Base-by-base conservation (phyloP, 1,140 invertebrate genomes). In the Chionoecetes opilio region DNA sequence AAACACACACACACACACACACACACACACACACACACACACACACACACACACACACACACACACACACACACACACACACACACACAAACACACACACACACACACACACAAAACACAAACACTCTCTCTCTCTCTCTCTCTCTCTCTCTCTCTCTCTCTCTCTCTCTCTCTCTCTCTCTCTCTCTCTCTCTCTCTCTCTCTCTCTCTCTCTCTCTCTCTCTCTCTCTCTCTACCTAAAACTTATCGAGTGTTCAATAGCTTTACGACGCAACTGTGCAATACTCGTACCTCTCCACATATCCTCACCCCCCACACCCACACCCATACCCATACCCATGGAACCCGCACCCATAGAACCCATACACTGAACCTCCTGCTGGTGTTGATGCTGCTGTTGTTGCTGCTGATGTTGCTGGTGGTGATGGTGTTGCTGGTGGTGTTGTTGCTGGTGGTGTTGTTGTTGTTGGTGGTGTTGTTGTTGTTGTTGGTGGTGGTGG, bases 281-380 rank as follows among this genome's bases (percentile, higher is more conserved):
- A 38, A 95, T 95, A n/a, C 95, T 95, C 0, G 95, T 93, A 0
- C 95, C 95, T 0, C 95, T 34, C 95, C 95, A 95, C 86, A 95
- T 91, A 41, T 95, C 95, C 34, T 95, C 95, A 26, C 92, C 92
- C 5, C 82, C 95, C n/a, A 93, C 53, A 3, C 84, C 82, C 41
- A 86, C 21, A 6, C 35, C 32, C 41, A n/a, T n/a, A n/a, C 46
- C 92, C 37, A 29, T 26, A 0, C 91, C 91, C 91, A 82, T 84
- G 8, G 17, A 26, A 0, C 84, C 82, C 37, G 37, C 41, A 2
- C 91, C 91, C 88, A 95, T 53, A 3, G 84, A 63, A 0, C 95
- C 95, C 95, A 95, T 95, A 37, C 95, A 95, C 21, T 93, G 82
- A 21, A 84, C 32, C 75, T 95, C 85, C 21, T 84, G 91, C 26